Percentiles rank a stretch among this genome's conserved stretches.
Evolutionary conservation across 2,113 vertebrate genomes (phyloP).

Genomic region (Bos javanicus): DNA sequence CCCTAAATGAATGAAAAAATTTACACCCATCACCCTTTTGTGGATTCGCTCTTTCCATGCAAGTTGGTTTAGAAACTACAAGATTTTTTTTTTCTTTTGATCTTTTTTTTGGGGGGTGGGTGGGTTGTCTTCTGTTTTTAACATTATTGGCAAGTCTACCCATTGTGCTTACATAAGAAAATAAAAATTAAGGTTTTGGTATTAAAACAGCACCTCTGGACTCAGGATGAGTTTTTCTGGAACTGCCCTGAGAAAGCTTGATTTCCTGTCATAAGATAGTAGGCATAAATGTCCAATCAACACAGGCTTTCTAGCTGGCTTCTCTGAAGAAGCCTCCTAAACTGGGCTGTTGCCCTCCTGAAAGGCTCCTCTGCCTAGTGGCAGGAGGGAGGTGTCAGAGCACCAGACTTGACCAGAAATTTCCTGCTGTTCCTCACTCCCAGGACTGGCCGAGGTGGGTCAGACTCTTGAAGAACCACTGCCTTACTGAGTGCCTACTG

Average conservation of each 20-base stretch:
- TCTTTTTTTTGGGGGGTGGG: background rate
- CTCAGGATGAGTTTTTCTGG: conserved; percentile 20
- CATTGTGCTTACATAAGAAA: conserved; percentile 61
- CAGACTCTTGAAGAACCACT: background rate
- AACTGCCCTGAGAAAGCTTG: background rate
- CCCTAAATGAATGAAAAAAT: background rate
- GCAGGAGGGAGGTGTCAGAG: background rate
- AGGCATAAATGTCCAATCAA: background rate
- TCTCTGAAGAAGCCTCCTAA: background rate
- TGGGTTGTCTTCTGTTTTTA: conserved; percentile 66
- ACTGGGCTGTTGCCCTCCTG: background rate
- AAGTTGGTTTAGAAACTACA: conserved; percentile 17
- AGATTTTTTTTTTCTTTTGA: conserved; percentile 42
- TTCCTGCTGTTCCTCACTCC: background rate
- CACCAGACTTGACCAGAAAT: background rate
- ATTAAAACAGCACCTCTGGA: background rate
- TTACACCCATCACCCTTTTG: background rate
- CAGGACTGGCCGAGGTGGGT: background rate
- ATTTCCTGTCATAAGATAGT: fast-evolving
- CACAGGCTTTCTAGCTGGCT: background rate
- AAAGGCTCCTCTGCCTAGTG: background rate
- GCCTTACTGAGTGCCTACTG: background rate
- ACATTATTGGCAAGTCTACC: conserved; percentile 29
- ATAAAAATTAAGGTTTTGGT: background rate
- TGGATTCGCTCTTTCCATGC: conserved; percentile 25